Conservation (phyloP, 2,888 invertebrate genomes). For the Camptogramma bilineatum region DNA sequence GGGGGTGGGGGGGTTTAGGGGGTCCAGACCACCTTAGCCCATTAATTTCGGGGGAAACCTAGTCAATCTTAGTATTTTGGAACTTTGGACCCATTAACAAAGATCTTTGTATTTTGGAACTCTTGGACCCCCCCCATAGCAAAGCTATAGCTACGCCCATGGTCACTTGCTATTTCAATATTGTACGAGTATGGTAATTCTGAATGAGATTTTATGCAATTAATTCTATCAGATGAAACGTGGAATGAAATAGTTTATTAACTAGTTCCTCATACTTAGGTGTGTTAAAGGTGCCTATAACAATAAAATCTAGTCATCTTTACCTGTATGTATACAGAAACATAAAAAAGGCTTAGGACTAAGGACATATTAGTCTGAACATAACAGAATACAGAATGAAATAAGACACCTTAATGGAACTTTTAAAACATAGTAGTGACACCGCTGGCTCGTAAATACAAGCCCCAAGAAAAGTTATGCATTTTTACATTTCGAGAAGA, state of each 20-base stretch:
- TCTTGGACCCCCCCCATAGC: too few species aligned
- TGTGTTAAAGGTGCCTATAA: too few species aligned
- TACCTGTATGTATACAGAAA: too few species aligned
- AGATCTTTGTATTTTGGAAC: too few species aligned
- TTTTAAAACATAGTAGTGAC: conserved; percentile 2
- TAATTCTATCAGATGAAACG: conserved; percentile 21
- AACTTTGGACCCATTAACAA: too few species aligned
- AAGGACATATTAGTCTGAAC: neutral
- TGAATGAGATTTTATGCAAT: conserved; percentile 18
- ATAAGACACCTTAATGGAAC: neutral
- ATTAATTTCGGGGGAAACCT: too few species aligned
- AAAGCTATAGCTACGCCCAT: too few species aligned
- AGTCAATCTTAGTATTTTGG: too few species aligned
- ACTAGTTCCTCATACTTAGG: conserved; percentile 2
- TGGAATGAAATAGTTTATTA: conserved; percentile 18
- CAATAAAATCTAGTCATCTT: too few species aligned
- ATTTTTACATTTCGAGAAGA: conserved; percentile 22
- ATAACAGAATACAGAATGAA: neutral
- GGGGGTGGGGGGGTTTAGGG: too few species aligned
- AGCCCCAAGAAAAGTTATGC: conserved; percentile 1
- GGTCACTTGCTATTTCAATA: conserved; percentile 40
- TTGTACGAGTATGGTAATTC: conserved; percentile 35
- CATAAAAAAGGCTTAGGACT: too few species aligned
- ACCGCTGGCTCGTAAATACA: conserved; percentile 11
- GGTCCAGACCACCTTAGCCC: too few species aligned